Evolutionary conservation across 2,113 vertebrate species (phyloP).

Genomic region (Scalopus aquaticus): DNA sequence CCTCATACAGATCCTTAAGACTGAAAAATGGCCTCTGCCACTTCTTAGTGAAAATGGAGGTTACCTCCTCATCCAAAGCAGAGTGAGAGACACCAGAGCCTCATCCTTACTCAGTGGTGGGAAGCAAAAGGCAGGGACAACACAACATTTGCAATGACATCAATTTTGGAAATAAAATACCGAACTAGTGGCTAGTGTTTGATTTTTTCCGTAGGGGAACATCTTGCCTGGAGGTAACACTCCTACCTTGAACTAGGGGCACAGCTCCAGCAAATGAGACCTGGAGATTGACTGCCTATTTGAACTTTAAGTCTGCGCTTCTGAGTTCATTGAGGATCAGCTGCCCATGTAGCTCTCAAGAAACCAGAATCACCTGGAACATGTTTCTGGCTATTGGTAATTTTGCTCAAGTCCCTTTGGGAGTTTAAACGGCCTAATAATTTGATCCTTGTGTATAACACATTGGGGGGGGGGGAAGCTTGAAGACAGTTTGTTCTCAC

Average conservation of each 20-base stretch:
- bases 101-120: background rate
- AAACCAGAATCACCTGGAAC: background rate
- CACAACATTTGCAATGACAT: background rate
- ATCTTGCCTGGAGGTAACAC: background rate
- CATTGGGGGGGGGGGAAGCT: background rate
- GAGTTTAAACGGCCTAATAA: background rate
- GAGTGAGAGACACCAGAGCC: background rate
- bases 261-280: background rate
- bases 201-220: background rate
- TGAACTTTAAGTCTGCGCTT: background rate
- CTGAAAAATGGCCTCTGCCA: background rate
- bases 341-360: background rate
- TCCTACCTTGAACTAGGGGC: background rate
- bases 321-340: background rate
- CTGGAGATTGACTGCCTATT: background rate
- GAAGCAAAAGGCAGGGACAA: background rate
- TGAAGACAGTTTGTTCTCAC: slow-evolving; percentile 68
- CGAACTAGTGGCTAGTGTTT: background rate
- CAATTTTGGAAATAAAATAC: background rate
- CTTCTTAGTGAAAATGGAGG: background rate
- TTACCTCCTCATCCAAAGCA: background rate
- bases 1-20: background rate
- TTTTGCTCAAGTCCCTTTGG: background rate
- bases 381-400: background rate
- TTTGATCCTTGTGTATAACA: slow-evolving; percentile 61